A percentile compares a stretch with the other conserved stretches of the same genome.
Evolutionary conservation across 1,140 invertebrate species (phyloP).

Genomic region (Bursaphelenchus mucronatus): DNA sequence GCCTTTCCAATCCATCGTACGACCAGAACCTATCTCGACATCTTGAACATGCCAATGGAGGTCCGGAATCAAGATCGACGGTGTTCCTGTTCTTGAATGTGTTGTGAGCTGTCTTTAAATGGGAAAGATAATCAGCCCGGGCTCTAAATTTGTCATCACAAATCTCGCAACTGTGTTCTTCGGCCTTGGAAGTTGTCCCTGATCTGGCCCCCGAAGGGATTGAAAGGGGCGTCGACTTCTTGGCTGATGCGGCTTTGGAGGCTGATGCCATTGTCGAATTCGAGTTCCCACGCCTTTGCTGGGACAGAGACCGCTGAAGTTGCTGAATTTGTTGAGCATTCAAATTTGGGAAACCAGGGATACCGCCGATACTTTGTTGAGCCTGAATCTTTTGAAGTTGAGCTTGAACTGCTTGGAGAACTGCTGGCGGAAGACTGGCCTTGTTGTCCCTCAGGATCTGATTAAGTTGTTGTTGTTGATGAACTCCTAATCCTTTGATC

Average conservation of each 20-base stretch:
- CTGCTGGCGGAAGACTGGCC: neutral
- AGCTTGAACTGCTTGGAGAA: slow-evolving; percentile 27
- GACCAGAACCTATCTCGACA: slow-evolving; percentile 83
- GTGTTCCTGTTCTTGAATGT: slow-evolving; percentile 41
- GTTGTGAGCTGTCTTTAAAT: slow-evolving; percentile 42
- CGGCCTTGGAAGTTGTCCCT: neutral
- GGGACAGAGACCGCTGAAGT: neutral
- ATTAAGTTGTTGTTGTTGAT: slow-evolving; percentile 16
- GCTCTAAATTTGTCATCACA: slow-evolving; percentile 47
- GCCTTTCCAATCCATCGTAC: slow-evolving; percentile 81
- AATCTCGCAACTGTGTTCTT: slow-evolving; percentile 40
- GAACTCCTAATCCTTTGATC: neutral
- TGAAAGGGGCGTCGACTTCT: too few species aligned
- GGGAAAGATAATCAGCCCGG: slow-evolving; percentile 38
- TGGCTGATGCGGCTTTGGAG: too few species aligned
- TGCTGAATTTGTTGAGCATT: slow-evolving; percentile 5
- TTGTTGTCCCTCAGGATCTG: neutral
- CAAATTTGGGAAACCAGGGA: neutral
- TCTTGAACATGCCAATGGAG: slow-evolving; percentile 88
- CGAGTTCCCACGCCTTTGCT: too few species aligned
- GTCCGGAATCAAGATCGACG: slow-evolving; percentile 47
- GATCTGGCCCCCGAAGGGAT: too few species aligned
- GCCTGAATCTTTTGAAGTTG: slow-evolving; percentile 25
- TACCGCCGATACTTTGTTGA: slow-evolving; percentile 13
- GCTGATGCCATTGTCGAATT: too few species aligned